These are phyloP conservation scores for Ceratina australensis DNA, from an alignment of 1,140 invertebrate genomes.

Conservation along the genomic window DNA sequence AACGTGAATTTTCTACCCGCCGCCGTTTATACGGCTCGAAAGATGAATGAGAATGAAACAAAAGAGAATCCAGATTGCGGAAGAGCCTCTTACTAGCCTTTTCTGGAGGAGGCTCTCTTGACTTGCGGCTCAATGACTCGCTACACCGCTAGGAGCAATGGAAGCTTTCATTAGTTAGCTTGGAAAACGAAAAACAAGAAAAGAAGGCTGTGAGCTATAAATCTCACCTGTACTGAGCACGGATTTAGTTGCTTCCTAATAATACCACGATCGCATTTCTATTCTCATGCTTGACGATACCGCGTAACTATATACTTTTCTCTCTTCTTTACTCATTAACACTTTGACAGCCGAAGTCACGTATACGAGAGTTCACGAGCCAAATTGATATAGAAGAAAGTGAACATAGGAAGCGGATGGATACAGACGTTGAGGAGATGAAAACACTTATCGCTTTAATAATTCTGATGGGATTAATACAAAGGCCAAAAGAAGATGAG, in stretches of 20 bases:
- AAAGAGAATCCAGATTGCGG: conserved; percentile 31
- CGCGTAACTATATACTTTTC: no score
- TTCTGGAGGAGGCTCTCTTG: conserved; percentile 9
- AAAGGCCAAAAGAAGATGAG: no score
- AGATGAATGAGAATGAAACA: conserved; percentile 29
- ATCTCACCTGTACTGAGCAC: not conserved
- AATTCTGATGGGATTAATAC: no score
- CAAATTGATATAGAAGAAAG: no score
- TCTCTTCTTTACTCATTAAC: no score
- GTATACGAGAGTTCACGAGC: no score
- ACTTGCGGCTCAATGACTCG: conserved; percentile 40
- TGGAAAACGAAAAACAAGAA: conserved; percentile 25
- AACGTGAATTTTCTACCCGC: conserved; percentile 12
- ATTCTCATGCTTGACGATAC: not conserved
- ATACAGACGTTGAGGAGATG: no score
- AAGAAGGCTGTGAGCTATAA: conserved; percentile 12
- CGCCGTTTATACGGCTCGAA: conserved; percentile 33
- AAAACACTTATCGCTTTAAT: no score
- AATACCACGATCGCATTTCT: not conserved
- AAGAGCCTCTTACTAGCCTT: conserved; percentile 30
- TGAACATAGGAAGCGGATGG: no score
- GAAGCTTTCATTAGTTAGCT: conserved; percentile 26
- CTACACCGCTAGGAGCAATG: conserved; percentile 20
- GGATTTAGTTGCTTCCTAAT: not conserved
- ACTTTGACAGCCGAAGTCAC: no score